Evolutionary conservation across 2,888 invertebrate genomes (phyloP), one percentile per base, ranked within the genome.

Genomic region (Spilosoma lubricipeda): DNA sequence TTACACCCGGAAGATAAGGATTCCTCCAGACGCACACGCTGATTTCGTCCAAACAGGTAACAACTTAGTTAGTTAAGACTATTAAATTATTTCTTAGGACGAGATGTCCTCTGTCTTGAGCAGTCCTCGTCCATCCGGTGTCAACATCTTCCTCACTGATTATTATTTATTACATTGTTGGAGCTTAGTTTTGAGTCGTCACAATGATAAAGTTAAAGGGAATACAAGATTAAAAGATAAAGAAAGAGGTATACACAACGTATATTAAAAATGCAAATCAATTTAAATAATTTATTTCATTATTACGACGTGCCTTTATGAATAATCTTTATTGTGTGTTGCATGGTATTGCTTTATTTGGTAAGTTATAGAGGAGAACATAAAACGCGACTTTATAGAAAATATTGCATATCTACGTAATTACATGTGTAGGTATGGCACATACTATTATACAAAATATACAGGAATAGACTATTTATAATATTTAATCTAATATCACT

Each of bases 381-480:
- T 89, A 91, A 89, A 87, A 81, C 80, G 87, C 87, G 87, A 88
- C 81, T 88, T 92, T 90, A 91, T 94, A 93, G 93, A 95, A 94
- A 95, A 95, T 92, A 91, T 93, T 93, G 93, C 93, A 88, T 88
- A 83, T 89, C 95, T 95, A 95, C 93, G 85, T 91, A 92, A 94
- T 93, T 94, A 94, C 93, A 92, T 85, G 92, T 93, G 93, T 93
- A n/a, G n/a, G n/a, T n/a, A 93, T 92, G 94, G 94, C 95, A 94
- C 95, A 93, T 90, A 90, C 92, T 95, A 95, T 94, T 82, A 90
- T 95, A 95, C 95, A 95, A 95, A 94, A 95, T 95, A 92, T 95
- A 95, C 95, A 95, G 92, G 92, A 93, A 92, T 93, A 90, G 85
- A 90, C 91, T 94, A 93, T 88, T 87, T 84, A 82, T 81, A 89